Conservation (phyloP, 2,888 invertebrate species). For the Drosophila antonietae region DNA sequence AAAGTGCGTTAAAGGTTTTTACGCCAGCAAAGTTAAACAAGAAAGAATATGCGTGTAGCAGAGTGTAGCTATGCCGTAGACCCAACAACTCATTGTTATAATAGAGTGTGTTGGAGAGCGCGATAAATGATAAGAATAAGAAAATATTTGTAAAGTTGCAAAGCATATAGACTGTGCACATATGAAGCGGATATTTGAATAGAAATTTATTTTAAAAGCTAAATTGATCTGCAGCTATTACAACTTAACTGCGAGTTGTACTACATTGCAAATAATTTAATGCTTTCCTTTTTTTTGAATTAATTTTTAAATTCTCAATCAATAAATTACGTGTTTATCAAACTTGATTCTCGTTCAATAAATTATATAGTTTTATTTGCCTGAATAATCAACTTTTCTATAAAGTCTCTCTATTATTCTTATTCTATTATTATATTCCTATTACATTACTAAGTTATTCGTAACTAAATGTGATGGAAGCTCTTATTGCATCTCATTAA, state of each 20-base stretch:
- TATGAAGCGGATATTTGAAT: background rate
- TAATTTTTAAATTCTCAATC: background rate
- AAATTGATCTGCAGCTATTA: background rate
- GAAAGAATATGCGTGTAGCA: conserved; percentile 7
- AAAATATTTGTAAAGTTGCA: background rate
- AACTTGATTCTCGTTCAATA: background rate
- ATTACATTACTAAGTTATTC: conserved; percentile 14
- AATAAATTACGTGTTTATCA: background rate
- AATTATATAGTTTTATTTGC: background rate
- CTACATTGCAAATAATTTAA: no score
- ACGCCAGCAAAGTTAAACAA: conserved; percentile 2
- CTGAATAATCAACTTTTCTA: background rate
- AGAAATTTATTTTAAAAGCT: background rate
- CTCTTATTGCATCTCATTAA: conserved; percentile 16
- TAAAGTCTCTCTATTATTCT: no score
- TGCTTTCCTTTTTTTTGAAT: no score
- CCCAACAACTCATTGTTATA: conserved; percentile 8
- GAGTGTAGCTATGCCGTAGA: conserved; percentile 13
- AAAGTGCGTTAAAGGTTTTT: conserved; percentile 35
- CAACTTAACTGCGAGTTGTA: background rate
- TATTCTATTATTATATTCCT: no score
- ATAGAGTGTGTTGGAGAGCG: background rate
- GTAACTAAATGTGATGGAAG: background rate
- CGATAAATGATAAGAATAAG: background rate
- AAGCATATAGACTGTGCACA: no score